A percentile compares a stretch with the other conserved stretches of the same genome.
phyloP scores from a whole-genome alignment of 2,797 vertebrate genomes.

The Fringilla coelebs region DNA sequence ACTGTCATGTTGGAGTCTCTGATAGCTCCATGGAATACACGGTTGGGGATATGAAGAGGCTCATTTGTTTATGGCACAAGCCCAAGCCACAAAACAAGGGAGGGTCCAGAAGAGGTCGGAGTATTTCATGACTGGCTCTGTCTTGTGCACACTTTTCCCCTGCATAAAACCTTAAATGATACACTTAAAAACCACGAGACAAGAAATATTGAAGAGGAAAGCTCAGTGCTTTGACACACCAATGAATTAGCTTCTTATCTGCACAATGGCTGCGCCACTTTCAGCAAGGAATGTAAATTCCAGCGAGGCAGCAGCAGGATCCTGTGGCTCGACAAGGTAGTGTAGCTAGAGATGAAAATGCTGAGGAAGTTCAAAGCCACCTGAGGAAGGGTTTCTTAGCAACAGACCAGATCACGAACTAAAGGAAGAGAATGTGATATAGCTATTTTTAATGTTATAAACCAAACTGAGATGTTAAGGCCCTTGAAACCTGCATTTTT shows the following conservation, averaged over 20 bases:
- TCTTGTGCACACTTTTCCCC: not conserved
- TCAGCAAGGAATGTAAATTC: not conserved
- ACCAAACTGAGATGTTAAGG: not conserved
- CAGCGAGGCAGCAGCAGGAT: not conserved
- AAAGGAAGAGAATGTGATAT: not conserved
- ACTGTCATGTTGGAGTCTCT: not conserved
- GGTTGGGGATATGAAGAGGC: not conserved
- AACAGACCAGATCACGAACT: constrained; percentile 3
- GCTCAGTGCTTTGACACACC: not conserved
- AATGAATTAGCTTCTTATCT: not conserved
- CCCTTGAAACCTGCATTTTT: not conserved
- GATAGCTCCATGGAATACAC: not conserved
- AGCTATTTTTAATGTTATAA: constrained; percentile 21
- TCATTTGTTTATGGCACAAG: not conserved
- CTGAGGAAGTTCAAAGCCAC: constrained; percentile 41
- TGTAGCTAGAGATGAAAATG: not conserved
- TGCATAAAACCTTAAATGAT: not conserved
- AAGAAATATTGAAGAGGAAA: not conserved
- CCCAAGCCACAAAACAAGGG: not conserved
- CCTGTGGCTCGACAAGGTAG: not conserved
- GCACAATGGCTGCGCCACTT: not conserved
- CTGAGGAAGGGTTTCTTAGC: constrained; percentile 50
- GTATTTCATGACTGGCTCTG: not conserved
- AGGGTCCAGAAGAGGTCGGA: not conserved
- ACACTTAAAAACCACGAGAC: not conserved